Evolutionary conservation across 2,113 vertebrate genomes (phyloP).

Genomic region (human): GRCh38 chr3:60008001-60008500

Average conservation of each 20-base stretch:
- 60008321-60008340: neutral
- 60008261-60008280: neutral
- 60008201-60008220: no score
- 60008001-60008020: neutral
- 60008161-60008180: accelerated
- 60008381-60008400: neutral
- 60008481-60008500: neutral
- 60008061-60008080: neutral
- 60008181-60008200: neutral
- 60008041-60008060: neutral
- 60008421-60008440: neutral
- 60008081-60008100: neutral
- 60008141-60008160: neutral
- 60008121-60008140: neutral
- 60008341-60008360: conserved; percentile 4
- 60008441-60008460: neutral
- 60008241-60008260: neutral
- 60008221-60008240: neutral
- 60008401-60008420: neutral
- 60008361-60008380: neutral
- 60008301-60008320: neutral
- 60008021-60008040: neutral
- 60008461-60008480: conserved; percentile 7
- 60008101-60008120: neutral
- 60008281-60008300: neutral